Evolutionary conservation across 1,140 invertebrate genomes (phyloP), one percentile per base, ranked within the genome.

Genomic region (Himalopsyche phryganea): DNA sequence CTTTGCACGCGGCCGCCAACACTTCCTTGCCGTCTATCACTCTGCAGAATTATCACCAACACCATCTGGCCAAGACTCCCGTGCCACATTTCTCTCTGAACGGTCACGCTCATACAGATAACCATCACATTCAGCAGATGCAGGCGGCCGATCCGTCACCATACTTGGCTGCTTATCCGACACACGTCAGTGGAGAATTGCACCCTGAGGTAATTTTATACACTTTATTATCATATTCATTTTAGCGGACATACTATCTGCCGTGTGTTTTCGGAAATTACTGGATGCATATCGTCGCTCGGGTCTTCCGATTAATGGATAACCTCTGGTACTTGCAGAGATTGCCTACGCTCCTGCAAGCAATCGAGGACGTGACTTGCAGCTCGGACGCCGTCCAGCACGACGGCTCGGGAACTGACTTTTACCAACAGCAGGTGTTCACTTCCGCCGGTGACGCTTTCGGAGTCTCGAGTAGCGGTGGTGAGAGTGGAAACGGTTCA

Each of bases 281-380:
- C n/a, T n/a, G n/a, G n/a, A n/a, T n/a, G n/a, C n/a, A n/a, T n/a
- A n/a, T n/a, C n/a, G n/a, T 28, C 3, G 9, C 23, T 9, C 23
- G 9, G 9, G 23, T 28, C 23, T 3, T 28, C 23, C 23, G 23
- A 28, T 28, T 28, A 28, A 28, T 28, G n/a, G n/a, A n/a, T n/a
- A n/a, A n/a, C n/a, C n/a, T n/a, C n/a, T n/a, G 23, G 9, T 28
- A 9, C 9, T 28, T 28, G 23, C 40, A 60, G 58, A 17, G 58
- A 11, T 17, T 60, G 55, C 23, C 50, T 5, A 55, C 60, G 2
- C 38, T 63, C 14, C 48, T 63, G 19, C 57, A 63, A 14, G 23
- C 52, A 11, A 59, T 63, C 19, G 56, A 54, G 13, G 47, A 54
- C n/a, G 56, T 58, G 19, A 36, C 56, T 15, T 51, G 56, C 19